These are phyloP conservation scores for Callorhinus ursinus DNA, from an alignment of 2,113 vertebrate genomes.

Conservation along the genomic window DNA sequence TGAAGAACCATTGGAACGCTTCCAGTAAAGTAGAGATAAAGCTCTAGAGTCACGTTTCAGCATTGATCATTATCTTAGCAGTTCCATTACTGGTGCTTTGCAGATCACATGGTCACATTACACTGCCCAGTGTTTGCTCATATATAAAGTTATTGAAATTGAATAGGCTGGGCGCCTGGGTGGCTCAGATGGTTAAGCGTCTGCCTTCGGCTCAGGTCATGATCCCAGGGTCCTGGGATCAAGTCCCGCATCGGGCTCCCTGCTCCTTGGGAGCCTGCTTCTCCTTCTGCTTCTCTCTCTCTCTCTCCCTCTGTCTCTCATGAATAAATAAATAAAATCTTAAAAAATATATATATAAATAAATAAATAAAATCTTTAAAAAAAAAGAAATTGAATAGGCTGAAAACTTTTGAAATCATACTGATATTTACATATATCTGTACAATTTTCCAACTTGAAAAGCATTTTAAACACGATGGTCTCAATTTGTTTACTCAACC, in stretches of 20 bases:
- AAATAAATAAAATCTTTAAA: too few species aligned
- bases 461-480: not conserved
- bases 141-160: constrained; percentile 35
- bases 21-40: not conserved
- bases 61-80: constrained; percentile 5
- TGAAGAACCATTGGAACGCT: constrained; percentile 8
- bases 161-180: not conserved
- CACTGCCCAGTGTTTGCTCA: not conserved
- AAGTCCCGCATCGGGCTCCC: too few species aligned
- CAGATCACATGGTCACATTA: not conserved
- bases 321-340: too few species aligned
- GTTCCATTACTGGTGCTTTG: not conserved
- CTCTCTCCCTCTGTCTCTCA: too few species aligned
- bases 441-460: not conserved
- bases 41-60: constrained; percentile 32
- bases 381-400: not conserved
- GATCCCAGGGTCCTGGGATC: too few species aligned
- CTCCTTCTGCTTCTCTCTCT: too few species aligned
- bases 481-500: not conserved
- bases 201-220: too few species aligned
- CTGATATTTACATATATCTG: not conserved
- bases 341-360: too few species aligned
- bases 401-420: not conserved
- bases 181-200: too few species aligned
- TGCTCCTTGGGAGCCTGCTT: too few species aligned